Percentiles rank a stretch among this genome's conserved stretches.
These are phyloP conservation scores for Sphaeridia pumilis DNA, from an alignment of 2,888 invertebrate genomes.

Conservation along the genomic window DNA sequence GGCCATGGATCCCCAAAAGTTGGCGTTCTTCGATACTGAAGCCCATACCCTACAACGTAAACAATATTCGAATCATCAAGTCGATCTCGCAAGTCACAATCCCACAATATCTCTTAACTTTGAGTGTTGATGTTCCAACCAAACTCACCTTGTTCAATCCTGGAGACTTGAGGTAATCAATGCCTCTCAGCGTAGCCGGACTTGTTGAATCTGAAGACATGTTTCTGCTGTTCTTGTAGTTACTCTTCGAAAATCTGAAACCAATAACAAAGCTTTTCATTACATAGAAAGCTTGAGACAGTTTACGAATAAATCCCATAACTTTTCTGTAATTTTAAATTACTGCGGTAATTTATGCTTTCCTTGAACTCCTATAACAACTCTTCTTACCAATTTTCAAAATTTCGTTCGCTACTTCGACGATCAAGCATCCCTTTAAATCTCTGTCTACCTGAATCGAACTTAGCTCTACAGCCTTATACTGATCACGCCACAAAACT, in stretches of 20 bases:
- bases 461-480: too few relatives aligned
- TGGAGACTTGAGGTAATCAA: background rate
- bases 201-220: background rate
- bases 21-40: constrained; percentile 90
- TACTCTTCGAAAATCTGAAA: background rate
- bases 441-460: too few relatives aligned
- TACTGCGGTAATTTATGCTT: too few relatives aligned
- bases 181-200: background rate
- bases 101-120: background rate
- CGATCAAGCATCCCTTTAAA: too few relatives aligned
- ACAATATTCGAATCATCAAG: background rate
- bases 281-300: background rate
- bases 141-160: background rate
- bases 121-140: background rate
- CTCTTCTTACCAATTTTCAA: too few relatives aligned
- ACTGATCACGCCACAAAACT: too few relatives aligned
- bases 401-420: too few relatives aligned
- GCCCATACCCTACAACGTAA: constrained; percentile 68
- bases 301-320: too few relatives aligned
- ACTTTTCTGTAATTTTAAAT: too few relatives aligned
- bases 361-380: too few relatives aligned
- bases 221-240: background rate
- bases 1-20: constrained; percentile 83
- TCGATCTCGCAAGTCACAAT: background rate
- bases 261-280: background rate